Evolutionary conservation across 2,797 vertebrate genomes (phyloP), one percentile per base, ranked within the genome.

Genomic region (Hippoglossus hippoglossus): DNA sequence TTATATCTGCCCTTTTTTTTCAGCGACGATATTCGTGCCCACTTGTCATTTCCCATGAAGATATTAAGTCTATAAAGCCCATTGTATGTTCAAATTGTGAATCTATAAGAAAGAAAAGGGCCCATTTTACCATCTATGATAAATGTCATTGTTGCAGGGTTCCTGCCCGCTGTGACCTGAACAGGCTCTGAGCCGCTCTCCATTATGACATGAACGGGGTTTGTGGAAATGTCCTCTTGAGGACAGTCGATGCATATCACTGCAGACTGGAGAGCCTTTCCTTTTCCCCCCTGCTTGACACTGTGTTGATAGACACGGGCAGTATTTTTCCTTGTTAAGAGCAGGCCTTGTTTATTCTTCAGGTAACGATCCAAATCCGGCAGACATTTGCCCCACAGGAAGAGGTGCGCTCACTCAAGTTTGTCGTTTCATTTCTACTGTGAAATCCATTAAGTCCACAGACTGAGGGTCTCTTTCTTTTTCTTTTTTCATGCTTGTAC

Each of bases 391-490:
- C 86, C 93, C 93, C 93, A 93, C 91, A 94, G 93, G 94, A 94
- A 93, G 89, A 85, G 86, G 86, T 89, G 88, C 78, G 89, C 90
- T 93, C 93, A 93, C 90, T 93, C 92, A 94, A 90, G 83, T 92
- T 92, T 94, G 93, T 93, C 90, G 92, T 94, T 93, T 93, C 84
- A 89, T 93, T 93, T 94, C 85, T 85, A 91, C 93, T 95, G 94
- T 92, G 89, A 94, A 95, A 95, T 90, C 91, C 94, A 94, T 94
- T 94, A 94, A 93, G 88, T 90, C 80, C 66, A 84, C 80, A 84
- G 78, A 87, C 85, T 72, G 65, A 84, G 77, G 74, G 54, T 73
- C 79, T 86, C 54, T 87, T 46, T 39, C 84, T 39, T 39, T 39
- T 13, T 19, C n/a, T n/a, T 84, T 76, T 84, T 80, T 85, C 74